Base-by-base conservation (phyloP, 2,888 invertebrate genomes). In the Notocelia uddmanniana region DNA sequence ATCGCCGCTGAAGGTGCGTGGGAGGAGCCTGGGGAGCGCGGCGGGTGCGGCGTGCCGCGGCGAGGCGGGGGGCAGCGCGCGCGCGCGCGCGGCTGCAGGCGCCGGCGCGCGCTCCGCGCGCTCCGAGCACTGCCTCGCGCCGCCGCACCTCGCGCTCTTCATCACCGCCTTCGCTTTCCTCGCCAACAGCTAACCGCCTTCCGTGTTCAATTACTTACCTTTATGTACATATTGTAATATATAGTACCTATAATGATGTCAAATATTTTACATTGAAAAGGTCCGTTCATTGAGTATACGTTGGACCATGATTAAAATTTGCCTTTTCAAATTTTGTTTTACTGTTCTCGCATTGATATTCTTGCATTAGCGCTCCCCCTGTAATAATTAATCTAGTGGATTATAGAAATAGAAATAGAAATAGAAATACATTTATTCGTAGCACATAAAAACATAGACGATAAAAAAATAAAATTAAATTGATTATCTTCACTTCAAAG, bases 1-100 rank as follows among this genome's bases (percentile, higher is more conserved):
- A 83, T 97, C 97, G 19, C 97, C 98, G 72, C 92, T 97, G 79
- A 97, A 97, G 86, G 95, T 97, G 76, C 97, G 97, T 77, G 97
- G 97, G 0, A 95, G 96, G 76, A 95, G 96, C 55, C 95, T 98
- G 95, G 95, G 95, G 74, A 95, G 89, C 70, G 92, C 89, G 69
- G 83, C 87, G 26, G 87, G 87, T 2, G 88, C 88, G 21, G 89
- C 87, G 69, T 92, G 92, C 69, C 89, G 91, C 54, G 90, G 92
- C 8, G 93, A 90, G 76, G 85, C 87, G 52, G 91, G 89, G 1
- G 93, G 89, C 13, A 90, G 87, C 68, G 88, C 88, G 50, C 83
- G 91, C 73, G 84, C 88, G 45, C 81, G 89, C 58, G 80, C 89
- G 62, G 79, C 91, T 73, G 79, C 88, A 76, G 79, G 89, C 78